These are phyloP conservation scores for Shinisaurus crocodilurus DNA, from an alignment of 2,113 vertebrate genomes.

Conservation along the genomic window DNA sequence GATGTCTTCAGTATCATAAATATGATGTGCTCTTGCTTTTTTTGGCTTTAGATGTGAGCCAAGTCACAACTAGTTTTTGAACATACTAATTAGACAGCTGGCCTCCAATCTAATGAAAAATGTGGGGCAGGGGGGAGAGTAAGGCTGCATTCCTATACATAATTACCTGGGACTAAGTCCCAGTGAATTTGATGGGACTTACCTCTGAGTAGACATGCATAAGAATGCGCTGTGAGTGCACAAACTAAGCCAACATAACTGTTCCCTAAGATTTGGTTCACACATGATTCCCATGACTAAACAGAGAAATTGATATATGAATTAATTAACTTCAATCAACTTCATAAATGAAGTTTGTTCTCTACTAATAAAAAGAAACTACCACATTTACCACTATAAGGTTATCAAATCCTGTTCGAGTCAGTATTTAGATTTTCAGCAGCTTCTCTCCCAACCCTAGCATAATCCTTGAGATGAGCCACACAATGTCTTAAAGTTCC, in stretches of 20 bases:
- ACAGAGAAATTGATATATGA: neutral
- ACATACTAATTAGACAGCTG: neutral
- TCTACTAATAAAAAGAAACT: neutral
- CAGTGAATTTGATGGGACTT: neutral
- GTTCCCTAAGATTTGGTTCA: neutral
- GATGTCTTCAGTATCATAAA: neutral
- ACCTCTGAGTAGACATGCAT: neutral
- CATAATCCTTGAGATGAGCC: neutral
- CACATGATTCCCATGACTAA: neutral
- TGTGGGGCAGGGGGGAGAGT: neutral
- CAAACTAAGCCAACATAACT: neutral
- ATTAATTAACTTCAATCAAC: no score
- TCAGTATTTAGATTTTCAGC: neutral
- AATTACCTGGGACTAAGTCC: neutral
- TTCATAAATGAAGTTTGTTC: neutral
- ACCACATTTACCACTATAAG: neutral
- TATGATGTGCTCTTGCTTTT: neutral
- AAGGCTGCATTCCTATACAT: neutral
- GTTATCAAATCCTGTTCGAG: neutral
- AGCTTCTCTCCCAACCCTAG: neutral
- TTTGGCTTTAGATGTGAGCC: slow-evolving; percentile 28
- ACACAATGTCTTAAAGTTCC: neutral
- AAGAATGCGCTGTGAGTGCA: slow-evolving; percentile 4
- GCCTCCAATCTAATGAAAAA: neutral
- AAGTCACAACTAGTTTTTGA: neutral